Percentiles rank a stretch among this genome's conserved stretches.
These are phyloP conservation scores for Vandiemenella viatica DNA, from an alignment of 2,888 invertebrate genomes.

Conservation along the genomic window DNA sequence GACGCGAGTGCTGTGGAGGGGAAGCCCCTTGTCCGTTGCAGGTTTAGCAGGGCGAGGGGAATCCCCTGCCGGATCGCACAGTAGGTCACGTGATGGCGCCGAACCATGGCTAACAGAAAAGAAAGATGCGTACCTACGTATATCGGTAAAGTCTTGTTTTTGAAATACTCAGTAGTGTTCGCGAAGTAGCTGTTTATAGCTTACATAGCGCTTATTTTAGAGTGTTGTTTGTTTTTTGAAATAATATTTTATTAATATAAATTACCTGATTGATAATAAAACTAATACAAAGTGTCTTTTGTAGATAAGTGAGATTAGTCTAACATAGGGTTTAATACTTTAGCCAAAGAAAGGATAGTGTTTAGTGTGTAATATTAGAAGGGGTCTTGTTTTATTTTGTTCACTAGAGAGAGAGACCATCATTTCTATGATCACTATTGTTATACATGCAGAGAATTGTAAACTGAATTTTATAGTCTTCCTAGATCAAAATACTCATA, in stretches of 20 bases:
- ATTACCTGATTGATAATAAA: neutral
- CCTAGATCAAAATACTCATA: constrained; percentile 8
- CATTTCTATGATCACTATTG: neutral
- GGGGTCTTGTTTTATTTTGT: neutral
- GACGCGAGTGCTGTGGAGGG: too few relatives aligned
- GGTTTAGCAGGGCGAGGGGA: too few relatives aligned
- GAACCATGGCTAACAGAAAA: too few relatives aligned
- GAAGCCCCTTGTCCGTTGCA: too few relatives aligned
- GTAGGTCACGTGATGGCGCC: constrained; percentile 8
- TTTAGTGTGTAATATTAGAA: neutral
- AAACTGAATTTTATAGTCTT: constrained; percentile 1
- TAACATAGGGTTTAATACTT: neutral
- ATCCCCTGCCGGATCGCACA: too few relatives aligned
- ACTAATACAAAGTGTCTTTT: neutral
- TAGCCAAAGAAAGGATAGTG: neutral
- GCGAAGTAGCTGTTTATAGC: neutral
- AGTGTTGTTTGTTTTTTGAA: neutral
- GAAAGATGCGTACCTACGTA: neutral
- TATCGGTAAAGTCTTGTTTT: neutral
- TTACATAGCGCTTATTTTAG: neutral
- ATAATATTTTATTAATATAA: neutral
- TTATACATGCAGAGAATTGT: neutral
- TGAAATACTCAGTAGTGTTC: too few relatives aligned
- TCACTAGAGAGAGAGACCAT: neutral
- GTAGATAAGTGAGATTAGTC: neutral